A percentile compares a stretch with the other conserved stretches of the same genome.
Conservation (phyloP, 1,140 invertebrate genomes). For the Heliconius hermathena region DNA sequence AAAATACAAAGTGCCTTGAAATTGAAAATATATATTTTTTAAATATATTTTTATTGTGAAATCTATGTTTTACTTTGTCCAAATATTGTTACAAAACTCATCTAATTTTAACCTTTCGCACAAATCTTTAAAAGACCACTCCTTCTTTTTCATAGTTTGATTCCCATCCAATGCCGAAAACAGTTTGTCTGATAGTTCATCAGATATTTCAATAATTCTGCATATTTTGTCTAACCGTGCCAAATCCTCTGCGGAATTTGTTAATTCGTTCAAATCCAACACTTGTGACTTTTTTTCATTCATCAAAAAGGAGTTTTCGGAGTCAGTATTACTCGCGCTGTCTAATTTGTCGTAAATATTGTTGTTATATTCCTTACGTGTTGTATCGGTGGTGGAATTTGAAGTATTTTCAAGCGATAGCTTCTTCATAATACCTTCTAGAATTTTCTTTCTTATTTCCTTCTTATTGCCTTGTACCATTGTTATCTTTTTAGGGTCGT, state of each 20-base stretch:
- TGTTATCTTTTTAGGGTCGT: not conserved
- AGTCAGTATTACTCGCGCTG: slow-evolving; percentile 62
- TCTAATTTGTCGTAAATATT: slow-evolving; percentile 67
- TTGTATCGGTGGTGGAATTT: not conserved
- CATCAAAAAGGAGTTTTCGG: slow-evolving; percentile 67
- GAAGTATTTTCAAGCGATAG: slow-evolving; percentile 17
- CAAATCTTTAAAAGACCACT: slow-evolving; percentile 75
- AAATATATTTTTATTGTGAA: slow-evolving; percentile 25
- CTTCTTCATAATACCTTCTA: slow-evolving; percentile 38
- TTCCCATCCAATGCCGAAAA: slow-evolving; percentile 56
- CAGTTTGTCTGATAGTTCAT: slow-evolving; percentile 70
- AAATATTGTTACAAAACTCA: slow-evolving; percentile 72
- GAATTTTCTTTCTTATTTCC: slow-evolving; percentile 33
- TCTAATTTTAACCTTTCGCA: slow-evolving; percentile 72
- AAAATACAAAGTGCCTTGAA: slow-evolving; percentile 45
- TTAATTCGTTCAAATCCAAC: slow-evolving; percentile 67
- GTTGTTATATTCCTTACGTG: not conserved
- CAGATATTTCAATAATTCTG: slow-evolving; percentile 75
- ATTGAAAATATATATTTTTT: slow-evolving; percentile 41
- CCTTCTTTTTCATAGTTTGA: slow-evolving; percentile 41
- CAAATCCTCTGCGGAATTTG: slow-evolving; percentile 69
- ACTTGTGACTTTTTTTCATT: slow-evolving; percentile 68
- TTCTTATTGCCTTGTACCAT: not conserved
- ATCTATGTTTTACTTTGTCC: slow-evolving; percentile 44
- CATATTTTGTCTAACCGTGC: slow-evolving; percentile 70